A percentile compares a stretch with the other conserved stretches of the same genome.
Evolutionary conservation across 2,797 vertebrate genomes (phyloP).

Genomic region (Tadarida brasiliensis): DNA sequence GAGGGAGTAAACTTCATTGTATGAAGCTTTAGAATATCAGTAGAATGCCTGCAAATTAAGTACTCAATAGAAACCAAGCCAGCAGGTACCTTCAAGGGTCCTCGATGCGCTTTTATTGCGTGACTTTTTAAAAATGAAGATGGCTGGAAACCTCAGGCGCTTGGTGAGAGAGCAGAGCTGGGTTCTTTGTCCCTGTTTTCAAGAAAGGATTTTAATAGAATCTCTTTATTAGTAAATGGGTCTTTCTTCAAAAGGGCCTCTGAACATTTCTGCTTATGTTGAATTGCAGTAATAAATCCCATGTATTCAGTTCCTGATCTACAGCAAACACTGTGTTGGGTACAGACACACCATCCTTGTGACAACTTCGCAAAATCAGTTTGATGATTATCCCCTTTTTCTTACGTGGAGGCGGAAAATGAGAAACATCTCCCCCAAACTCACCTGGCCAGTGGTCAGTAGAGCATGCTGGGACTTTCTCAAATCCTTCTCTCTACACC

Average conservation of each 20-base stretch:
- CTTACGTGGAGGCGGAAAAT: not conserved
- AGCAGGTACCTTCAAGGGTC: not conserved
- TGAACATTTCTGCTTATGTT: not conserved
- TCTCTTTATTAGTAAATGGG: not conserved
- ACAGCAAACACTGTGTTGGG: not conserved
- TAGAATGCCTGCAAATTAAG: not conserved
- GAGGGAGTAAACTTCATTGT: not conserved
- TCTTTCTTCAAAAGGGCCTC: not conserved
- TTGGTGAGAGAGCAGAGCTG: not conserved
- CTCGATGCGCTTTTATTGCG: rapidly evolving
- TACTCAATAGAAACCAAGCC: constrained; percentile 38
- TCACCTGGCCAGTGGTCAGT: not conserved
- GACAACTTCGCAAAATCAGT: not conserved
- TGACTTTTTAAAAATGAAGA: not conserved
- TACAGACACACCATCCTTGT: not conserved
- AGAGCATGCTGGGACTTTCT: not conserved
- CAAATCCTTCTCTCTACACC: not conserved
- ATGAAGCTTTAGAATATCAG: not conserved
- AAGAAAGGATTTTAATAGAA: constrained; percentile 8
- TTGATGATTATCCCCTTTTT: not conserved
- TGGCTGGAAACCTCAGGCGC: not conserved
- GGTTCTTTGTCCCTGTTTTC: not conserved
- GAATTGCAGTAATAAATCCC: not conserved
- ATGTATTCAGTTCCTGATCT: not conserved
- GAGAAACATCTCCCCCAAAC: not conserved